phyloP scores from a whole-genome alignment of 92 coral and sea anemone genomes.

The Epizoanthus scotinus region DNA sequence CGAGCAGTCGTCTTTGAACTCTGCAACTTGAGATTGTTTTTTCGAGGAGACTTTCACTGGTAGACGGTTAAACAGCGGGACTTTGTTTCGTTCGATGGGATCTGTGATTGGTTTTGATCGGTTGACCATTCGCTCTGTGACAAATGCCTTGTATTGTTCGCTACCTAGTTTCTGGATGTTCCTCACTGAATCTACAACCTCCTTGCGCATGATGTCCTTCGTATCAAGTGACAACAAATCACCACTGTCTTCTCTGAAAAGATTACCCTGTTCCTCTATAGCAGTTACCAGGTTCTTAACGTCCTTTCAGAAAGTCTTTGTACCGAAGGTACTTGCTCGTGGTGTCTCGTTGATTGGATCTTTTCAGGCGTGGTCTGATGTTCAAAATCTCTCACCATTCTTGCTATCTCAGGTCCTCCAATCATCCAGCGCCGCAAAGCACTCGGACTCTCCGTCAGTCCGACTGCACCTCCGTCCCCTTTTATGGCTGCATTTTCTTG shows the following conservation, averaged over 20 bases:
- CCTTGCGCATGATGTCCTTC: constrained; percentile 44
- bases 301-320: constrained; percentile 21
- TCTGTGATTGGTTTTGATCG: constrained; percentile 50
- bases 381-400: constrained; percentile 51
- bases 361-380: constrained; percentile 7
- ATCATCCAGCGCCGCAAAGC: constrained; percentile 50
- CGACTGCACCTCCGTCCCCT: constrained; percentile 73
- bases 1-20: constrained; percentile 42
- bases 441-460: constrained; percentile 55
- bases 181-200: constrained; percentile 49
- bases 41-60: constrained; percentile 41
- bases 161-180: constrained; percentile 46
- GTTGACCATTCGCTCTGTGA: constrained; percentile 43
- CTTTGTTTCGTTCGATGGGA: constrained; percentile 45
- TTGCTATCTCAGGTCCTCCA: constrained; percentile 44
- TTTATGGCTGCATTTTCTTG: constrained; percentile 64
- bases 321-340: constrained; percentile 38
- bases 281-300: constrained; percentile 27
- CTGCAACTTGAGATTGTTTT: constrained; percentile 45
- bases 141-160: constrained; percentile 55
- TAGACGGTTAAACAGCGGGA: constrained; percentile 46
- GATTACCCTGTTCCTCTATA: constrained; percentile 61
- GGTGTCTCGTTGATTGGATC: constrained; percentile 47
- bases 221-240: constrained; percentile 60
- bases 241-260: constrained; percentile 49